These are phyloP conservation scores for Psilanteris sp. DNA, from an alignment of 1,140 invertebrate genomes.

Conservation along the genomic window DNA sequence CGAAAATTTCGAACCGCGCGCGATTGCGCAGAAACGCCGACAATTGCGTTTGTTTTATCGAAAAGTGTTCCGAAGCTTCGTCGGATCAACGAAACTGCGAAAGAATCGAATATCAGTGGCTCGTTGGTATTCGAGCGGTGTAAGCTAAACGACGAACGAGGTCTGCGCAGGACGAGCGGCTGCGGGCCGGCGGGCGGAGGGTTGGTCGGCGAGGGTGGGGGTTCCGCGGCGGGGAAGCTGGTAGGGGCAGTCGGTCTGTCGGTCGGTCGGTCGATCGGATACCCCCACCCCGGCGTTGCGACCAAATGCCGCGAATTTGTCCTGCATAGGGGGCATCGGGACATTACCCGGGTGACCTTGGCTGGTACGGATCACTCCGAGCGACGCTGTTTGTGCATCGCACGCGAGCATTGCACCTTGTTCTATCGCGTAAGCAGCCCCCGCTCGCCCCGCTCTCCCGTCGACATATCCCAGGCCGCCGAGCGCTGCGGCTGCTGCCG, in stretches of 20 bases:
- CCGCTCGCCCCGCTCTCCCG: slow-evolving; percentile 6
- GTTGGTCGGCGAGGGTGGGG: neutral
- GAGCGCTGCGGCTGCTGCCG: slow-evolving; percentile 14
- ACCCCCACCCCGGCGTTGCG: slow-evolving; percentile 61
- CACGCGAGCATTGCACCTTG: slow-evolving; percentile 79
- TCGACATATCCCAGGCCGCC: slow-evolving; percentile 3
- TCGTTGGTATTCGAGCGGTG: slow-evolving; percentile 2
- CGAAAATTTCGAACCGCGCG: too few relatives aligned
- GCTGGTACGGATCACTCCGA: slow-evolving; percentile 71
- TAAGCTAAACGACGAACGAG: slow-evolving; percentile 9
- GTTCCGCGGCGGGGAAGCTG: slow-evolving; percentile 7
- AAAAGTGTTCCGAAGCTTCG: too few relatives aligned
- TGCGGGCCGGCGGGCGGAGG: neutral
- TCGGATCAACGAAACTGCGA: slow-evolving; percentile 2
- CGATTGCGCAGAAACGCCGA: too few relatives aligned
- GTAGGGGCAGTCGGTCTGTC: slow-evolving; percentile 53
- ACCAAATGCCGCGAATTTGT: slow-evolving; percentile 76
- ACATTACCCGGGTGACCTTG: slow-evolving; percentile 80
- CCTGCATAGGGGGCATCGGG: slow-evolving; percentile 80
- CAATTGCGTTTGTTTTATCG: too few relatives aligned
- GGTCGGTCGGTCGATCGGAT: slow-evolving; percentile 55
- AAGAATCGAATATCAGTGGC: slow-evolving; percentile 7
- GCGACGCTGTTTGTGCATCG: slow-evolving; percentile 76
- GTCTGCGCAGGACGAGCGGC: neutral
- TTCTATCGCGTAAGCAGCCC: slow-evolving; percentile 72